Evolutionary conservation across 2,113 vertebrate genomes (phyloP), one percentile per base, ranked within the genome.

Genomic region (Syngnathus floridae): DNA sequence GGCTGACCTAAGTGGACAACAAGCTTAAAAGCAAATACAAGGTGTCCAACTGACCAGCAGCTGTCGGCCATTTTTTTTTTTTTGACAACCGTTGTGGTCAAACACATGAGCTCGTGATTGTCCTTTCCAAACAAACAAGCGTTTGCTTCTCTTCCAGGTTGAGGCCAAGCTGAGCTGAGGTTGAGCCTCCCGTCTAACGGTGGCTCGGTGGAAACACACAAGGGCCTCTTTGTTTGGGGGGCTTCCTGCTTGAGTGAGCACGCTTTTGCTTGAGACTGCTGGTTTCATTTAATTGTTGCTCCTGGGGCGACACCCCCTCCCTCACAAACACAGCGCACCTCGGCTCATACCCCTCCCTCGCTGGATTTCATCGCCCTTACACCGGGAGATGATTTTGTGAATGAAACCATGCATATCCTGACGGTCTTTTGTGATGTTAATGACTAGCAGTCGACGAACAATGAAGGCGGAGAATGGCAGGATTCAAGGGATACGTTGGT

Each of bases 371-470:
- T 90, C 91, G 86, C 69, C 87, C 86, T 88, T 90, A 89, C 89
- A 87, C 89, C 84, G 89, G 90, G 90, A 92, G 91, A 94, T 91
- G 91, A 91, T 92, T 92, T 94, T 95, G 92, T 92, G 93, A 93
- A 92, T 91, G 90, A 93, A 95, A 91, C 92, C 92, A 93, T 91
- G 91, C 91, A 81, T 85, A 89, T 90, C 90, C 84, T 71, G 85
- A 77, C 91, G 80, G 91, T 88, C 90, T 94, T 31, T 94, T 95
- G 90, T 93, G 88, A 93, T 95, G 93, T 89, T 91, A 95, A 96
- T 94, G 84, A 90, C 76, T 21, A 63, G 77, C 80, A 71, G 0
- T 51, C 0, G 1, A 80, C 86, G 88, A 92, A 92, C 93, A 84
- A 85, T 83, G 71, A 62, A 61, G 59, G 31, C 88, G 61, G 83